phyloP scores from a whole-genome alignment of 2,113 vertebrate species.

The Rhineura floridana region DNA sequence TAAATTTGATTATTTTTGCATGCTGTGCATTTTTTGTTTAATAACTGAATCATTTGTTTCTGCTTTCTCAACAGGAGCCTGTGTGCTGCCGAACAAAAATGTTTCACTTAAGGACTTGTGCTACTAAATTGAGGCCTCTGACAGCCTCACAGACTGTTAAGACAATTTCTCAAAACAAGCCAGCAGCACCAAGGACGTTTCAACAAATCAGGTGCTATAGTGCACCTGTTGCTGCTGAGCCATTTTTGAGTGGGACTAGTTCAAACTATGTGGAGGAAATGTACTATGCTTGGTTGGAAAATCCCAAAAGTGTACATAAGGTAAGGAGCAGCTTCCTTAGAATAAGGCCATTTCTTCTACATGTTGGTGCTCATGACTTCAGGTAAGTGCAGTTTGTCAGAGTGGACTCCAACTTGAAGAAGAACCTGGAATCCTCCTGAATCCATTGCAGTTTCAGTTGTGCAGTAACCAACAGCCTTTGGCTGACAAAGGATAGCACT shows the following conservation, averaged over 20 bases:
- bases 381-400: constrained; percentile 67
- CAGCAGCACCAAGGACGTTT: constrained; percentile 81
- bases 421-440: background rate
- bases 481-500: background rate
- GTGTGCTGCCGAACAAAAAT: constrained; percentile 76
- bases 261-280: constrained; percentile 97
- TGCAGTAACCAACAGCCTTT: background rate
- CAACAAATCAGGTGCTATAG: constrained; percentile 78
- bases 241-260: constrained; percentile 92
- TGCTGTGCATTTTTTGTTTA: background rate
- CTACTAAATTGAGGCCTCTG: constrained; percentile 83
- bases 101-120: constrained; percentile 92
- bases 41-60: constrained; percentile 14
- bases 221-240: constrained; percentile 83
- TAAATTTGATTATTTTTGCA: background rate
- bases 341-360: background rate
- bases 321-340: constrained; percentile 77
- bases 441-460: background rate
- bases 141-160: constrained; percentile 82
- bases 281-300: constrained; percentile 95
- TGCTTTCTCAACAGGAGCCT: constrained; percentile 56
- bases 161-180: constrained; percentile 74
- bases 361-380: background rate
- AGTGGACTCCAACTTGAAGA: background rate
- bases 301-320: constrained; percentile 96